Base-by-base conservation (phyloP, 53 echinoderm and acorn worm species). In the Hippasteria phrygiana region DNA sequence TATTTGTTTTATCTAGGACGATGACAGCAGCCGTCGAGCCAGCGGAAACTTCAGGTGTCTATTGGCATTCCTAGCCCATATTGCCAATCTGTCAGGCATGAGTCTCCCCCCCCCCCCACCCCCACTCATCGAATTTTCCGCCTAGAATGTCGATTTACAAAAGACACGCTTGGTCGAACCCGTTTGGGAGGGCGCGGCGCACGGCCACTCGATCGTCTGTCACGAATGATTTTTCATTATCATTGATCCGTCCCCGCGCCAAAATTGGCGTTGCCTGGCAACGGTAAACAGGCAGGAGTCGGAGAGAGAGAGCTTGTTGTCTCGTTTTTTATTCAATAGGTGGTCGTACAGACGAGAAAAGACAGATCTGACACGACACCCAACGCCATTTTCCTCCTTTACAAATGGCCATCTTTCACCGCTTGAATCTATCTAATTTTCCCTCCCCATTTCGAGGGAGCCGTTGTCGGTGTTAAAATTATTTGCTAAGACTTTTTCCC, bases 231-330 rank as follows among this genome's bases (percentile, higher is more conserved):
- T 42, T 39, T 14, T 14, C 5, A 7, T 14, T 12, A 2, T 7
- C 41, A 73, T 73, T 43, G 73, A 73, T 43, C 41, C 7, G 20
- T 43, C n/a, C 73, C 22, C n/a, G 41, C 73, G 43, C 73, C 43
- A 42, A 35, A 73, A 73, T 73, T 43, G 73, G 24, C 42, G 73
- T 73, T 73, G 43, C 73, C n/a, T 20, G 41, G 73, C 41, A 73
- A 73, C 73, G 73, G 32, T 73, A 73, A 20, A 73, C 73, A 73
- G 73, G 4, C 24, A 1, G 43, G 43, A 73, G 24, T 7, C 16
- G 40, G 40, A 33, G 28, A 28, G 34, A 54, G 54, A 54, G 54
- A n/a, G 2, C 59, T 17, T 11, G 1, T 7, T 24, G 59, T 59
- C 59, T 59, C 59, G 31, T 67, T 36, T 16, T 67, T 67, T 8